Percentiles rank a stretch among this genome's conserved stretches.
Evolutionary conservation across 2,888 invertebrate species (phyloP).

Genomic region (Macrosiphum euphorbiae): DNA sequence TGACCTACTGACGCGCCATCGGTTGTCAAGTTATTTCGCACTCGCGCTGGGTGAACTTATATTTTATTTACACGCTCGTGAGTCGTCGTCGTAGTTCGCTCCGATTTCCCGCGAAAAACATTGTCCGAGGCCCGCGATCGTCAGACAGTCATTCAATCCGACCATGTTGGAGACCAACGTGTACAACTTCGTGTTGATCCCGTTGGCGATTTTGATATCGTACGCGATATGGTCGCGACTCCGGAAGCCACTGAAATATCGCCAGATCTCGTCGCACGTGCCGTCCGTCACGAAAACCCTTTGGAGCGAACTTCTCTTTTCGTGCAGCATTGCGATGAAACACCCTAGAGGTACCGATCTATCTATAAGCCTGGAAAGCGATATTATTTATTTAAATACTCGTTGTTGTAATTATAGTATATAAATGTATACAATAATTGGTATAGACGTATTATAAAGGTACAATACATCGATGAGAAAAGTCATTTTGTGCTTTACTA

Average conservation of each 20-base stretch:
- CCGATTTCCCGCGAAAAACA: background rate
- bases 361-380: background rate
- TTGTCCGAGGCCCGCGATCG: background rate
- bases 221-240: background rate
- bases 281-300: conserved; percentile 23
- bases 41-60: background rate
- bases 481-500: no score
- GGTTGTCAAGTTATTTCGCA: background rate
- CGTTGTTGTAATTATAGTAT: no score
- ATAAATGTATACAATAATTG: no score
- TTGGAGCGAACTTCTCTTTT: conserved; percentile 11
- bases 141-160: background rate
- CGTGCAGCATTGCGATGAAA: background rate
- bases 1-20: background rate
- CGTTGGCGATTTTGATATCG: background rate
- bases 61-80: background rate
- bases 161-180: background rate
- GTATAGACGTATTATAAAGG: no score
- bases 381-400: background rate
- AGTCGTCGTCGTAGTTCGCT: background rate
- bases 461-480: no score
- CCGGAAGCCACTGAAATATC: background rate
- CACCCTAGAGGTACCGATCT: conserved; percentile 7
- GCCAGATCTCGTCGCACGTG: conserved; percentile 10
- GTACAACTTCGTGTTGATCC: background rate